A percentile compares a stretch with the other conserved stretches of the same genome.
phyloP scores from a whole-genome alignment of 2,797 vertebrate genomes.

The Leptoclinus maculatus region DNA sequence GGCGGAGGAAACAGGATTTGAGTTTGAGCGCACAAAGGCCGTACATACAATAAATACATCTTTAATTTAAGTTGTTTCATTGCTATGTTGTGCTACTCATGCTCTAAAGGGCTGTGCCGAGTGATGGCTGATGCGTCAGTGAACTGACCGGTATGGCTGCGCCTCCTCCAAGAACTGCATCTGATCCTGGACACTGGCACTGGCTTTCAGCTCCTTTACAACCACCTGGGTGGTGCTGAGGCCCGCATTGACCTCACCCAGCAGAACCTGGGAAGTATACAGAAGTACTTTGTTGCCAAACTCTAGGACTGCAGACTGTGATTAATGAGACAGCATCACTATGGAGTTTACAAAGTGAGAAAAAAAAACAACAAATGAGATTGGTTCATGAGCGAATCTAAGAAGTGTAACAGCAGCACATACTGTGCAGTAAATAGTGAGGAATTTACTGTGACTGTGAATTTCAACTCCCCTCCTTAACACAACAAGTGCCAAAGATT shows the following conservation, averaged over 20 bases:
- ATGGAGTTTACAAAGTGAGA: neutral
- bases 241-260: slow-evolving; percentile 94
- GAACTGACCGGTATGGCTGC: slow-evolving; percentile 91
- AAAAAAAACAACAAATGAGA: neutral
- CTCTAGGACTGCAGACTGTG: neutral
- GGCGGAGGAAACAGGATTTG: slow-evolving; percentile 25
- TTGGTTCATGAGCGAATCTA: neutral
- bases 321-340: neutral
- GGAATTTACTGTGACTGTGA: slow-evolving; percentile 53
- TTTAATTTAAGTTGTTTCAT: neutral
- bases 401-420: slow-evolving; percentile 4
- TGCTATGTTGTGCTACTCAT: neutral
- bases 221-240: slow-evolving; percentile 93
- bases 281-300: neutral
- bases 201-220: slow-evolving; percentile 95
- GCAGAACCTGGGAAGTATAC: slow-evolving; percentile 86
- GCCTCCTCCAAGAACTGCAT: slow-evolving; percentile 96
- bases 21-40: neutral
- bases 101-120: neutral
- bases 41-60: neutral
- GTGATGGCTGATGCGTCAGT: neutral
- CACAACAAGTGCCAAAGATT: slow-evolving; percentile 48
- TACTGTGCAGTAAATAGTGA: slow-evolving; percentile 31
- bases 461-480: slow-evolving; percentile 45
- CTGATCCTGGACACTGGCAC: slow-evolving; percentile 94